Evolutionary conservation across 2,113 vertebrate genomes (phyloP), one percentile per base, ranked within the genome.

Genomic region (Emydocephalus ijimae): DNA sequence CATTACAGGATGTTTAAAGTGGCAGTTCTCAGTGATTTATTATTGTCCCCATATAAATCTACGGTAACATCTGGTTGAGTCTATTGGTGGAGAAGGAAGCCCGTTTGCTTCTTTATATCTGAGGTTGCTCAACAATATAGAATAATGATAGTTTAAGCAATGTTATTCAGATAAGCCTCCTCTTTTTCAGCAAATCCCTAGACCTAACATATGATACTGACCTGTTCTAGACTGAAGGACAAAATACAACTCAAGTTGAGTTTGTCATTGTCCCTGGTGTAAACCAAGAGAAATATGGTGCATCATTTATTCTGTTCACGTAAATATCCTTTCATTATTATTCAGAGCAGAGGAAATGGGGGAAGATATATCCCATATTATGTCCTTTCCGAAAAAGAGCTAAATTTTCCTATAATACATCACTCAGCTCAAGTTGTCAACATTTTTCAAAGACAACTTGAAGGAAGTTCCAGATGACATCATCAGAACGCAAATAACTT

Each of bases 401-500:
- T 55, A 23, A 15, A n/a, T 34, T 90, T n/a, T 87, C 81, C 90
- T 45, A 61, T 18, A 55, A 18, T 15, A 23, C 11, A 34, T 55
- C 39, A 45, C 26, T 92, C 45, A 92, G 86, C 0, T 64, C 59
- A 64, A 50, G 26, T 26, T 8, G 48, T 18, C 89, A 20, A 90
- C 57, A 34, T 90, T 87, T 3, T 2, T 88, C 90, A 93, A 96
- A 95, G 45, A 29, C 9, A 52, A 11, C 39, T n/a, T 92, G 92
- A 93, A 87, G 24, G 34, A 43, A 29, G 69, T 91, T 91, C 7
- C 89, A 92, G 74, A 91, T 96, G 95, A 96, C 89, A 95, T 97
- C 94, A 96, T 20, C 54, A 94, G 94, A 3, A 93, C 50, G 94
- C 94, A n/a, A 94, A 94, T 93, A 93, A 95, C 55, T 94, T 93